Evolutionary conservation across 2,797 vertebrate genomes (phyloP).

Genomic region (Mus caroli): DNA sequence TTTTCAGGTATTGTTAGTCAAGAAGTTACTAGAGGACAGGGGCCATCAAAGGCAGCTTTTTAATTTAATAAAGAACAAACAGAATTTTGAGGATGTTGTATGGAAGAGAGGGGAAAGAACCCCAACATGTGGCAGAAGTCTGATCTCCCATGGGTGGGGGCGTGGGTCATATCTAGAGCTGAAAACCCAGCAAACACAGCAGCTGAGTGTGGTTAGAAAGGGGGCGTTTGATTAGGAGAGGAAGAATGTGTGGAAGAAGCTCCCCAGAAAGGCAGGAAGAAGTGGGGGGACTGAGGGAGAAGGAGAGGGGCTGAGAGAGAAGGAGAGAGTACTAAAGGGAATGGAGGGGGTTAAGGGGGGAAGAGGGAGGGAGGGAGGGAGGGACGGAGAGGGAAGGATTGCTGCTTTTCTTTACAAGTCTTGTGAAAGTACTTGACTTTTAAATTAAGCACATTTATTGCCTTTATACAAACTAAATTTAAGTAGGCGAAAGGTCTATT

Average conservation of each 20-base stretch:
- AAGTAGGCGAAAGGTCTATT: constrained; percentile 74
- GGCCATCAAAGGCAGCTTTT: not conserved
- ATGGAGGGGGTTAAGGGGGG: not conserved
- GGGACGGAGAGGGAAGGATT: not conserved
- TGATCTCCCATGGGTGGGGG: not conserved
- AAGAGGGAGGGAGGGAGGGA: not conserved
- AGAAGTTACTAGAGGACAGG: not conserved
- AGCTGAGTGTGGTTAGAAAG: not conserved
- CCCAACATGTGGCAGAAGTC: not conserved
- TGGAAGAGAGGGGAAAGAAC: not conserved
- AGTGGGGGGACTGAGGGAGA: not conserved
- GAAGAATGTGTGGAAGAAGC: not conserved
- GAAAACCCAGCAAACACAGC: constrained; percentile 15
- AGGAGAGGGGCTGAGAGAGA: not conserved
- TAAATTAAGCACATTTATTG: constrained; percentile 72
- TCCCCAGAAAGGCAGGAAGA: constrained; percentile 36
- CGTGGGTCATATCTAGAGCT: not conserved
- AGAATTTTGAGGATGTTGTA: not conserved
- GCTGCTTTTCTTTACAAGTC: constrained; percentile 67
- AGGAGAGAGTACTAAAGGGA: not conserved
- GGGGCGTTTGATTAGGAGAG: not conserved
- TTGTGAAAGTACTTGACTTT: constrained; percentile 68
- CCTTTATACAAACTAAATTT: constrained; percentile 70
- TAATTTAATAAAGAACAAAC: not conserved
- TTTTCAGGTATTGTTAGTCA: not conserved